These are phyloP conservation scores for Myotis findleyi DNA, from an alignment of 2,797 vertebrate genomes.

Conservation along the genomic window DNA sequence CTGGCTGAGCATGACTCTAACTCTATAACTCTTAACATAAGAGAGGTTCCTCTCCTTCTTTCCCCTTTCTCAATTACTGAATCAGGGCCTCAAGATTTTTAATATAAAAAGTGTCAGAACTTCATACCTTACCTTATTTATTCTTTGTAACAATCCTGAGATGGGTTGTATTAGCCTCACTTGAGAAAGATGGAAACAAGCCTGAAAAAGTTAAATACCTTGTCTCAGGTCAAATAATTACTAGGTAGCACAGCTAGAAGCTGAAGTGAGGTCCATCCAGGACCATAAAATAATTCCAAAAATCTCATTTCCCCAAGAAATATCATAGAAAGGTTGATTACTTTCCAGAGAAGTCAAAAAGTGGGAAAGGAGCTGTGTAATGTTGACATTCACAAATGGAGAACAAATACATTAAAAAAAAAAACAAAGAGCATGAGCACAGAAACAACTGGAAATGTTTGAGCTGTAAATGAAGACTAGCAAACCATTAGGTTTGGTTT, in stretches of 20 bases:
- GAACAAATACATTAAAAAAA: not conserved
- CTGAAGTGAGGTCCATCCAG: not conserved
- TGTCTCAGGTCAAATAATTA: not conserved
- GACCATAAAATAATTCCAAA: not conserved
- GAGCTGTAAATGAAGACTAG: not conserved
- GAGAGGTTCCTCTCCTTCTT: not conserved
- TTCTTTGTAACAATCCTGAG: not conserved
- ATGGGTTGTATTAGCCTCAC: not conserved
- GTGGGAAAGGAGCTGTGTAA: not conserved
- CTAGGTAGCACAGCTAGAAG: not conserved
- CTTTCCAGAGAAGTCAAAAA: not conserved
- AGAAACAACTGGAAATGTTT: not conserved
- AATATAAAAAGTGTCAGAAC: not conserved
- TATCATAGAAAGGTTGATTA: not conserved
- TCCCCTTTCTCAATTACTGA: not conserved
- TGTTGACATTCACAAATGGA: not conserved
- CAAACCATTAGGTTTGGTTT: not conserved
- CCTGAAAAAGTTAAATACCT: constrained; percentile 2
- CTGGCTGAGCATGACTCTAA: not conserved
- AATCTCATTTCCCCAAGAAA: not conserved
- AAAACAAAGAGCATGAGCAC: not conserved
- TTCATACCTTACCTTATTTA: not conserved
- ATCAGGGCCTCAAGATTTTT: not conserved
- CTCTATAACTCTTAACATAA: not conserved
- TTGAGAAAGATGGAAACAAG: not conserved